These are phyloP conservation scores for Galeopsomyia nigrocyanea DNA, from an alignment of 2,888 invertebrate genomes.

Conservation along the genomic window DNA sequence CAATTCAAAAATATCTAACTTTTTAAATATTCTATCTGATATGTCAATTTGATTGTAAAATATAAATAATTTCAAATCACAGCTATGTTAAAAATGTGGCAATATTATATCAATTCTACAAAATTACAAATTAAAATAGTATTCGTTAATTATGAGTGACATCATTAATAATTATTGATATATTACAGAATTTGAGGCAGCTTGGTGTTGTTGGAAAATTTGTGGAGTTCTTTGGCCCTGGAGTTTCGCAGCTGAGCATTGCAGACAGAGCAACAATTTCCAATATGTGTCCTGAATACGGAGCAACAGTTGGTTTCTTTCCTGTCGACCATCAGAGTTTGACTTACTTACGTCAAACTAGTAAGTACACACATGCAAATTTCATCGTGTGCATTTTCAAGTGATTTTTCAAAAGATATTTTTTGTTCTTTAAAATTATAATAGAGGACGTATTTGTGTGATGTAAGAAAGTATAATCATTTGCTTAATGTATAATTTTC, in stretches of 20 bases:
- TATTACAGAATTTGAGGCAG: slow-evolving; percentile 72
- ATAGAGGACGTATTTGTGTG: too few species aligned
- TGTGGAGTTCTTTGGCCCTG: slow-evolving; percentile 98
- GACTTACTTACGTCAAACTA: slow-evolving; percentile 71
- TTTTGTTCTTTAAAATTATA: too few species aligned
- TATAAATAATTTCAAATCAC: not conserved
- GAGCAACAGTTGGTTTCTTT: slow-evolving; percentile 96
- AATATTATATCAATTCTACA: too few species aligned
- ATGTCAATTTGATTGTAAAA: not conserved
- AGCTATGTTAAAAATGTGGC: too few species aligned
- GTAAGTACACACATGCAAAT: slow-evolving; percentile 15
- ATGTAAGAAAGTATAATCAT: too few species aligned
- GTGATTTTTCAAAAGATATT: too few species aligned
- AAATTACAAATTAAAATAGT: too few species aligned
- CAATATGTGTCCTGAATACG: slow-evolving; percentile 99
- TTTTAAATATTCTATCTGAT: not conserved
- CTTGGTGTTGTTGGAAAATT: slow-evolving; percentile 98
- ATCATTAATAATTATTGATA: slow-evolving; percentile 65
- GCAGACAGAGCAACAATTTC: slow-evolving; percentile 98
- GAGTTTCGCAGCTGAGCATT: slow-evolving; percentile 90
- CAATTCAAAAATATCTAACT: not conserved
- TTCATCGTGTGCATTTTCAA: too few species aligned
- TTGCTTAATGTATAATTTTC: too few species aligned
- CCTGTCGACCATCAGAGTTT: slow-evolving; percentile 88
- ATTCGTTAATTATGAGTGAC: too few species aligned